phyloP scores from a whole-genome alignment of 2,797 vertebrate species.

The Syndactyla subalaris region DNA sequence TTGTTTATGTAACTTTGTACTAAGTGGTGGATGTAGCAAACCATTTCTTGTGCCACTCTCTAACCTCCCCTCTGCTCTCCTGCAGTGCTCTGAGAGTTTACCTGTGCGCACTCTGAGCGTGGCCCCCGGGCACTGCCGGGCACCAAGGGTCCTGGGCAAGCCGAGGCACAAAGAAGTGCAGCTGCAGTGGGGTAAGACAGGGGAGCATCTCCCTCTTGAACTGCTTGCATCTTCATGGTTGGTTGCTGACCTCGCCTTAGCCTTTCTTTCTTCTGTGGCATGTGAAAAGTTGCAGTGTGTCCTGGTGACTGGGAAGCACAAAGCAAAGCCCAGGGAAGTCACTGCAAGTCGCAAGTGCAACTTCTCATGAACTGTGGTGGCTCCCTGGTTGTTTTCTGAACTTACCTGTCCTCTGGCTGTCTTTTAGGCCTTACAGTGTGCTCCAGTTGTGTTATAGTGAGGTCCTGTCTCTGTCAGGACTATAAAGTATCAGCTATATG shows the following conservation, averaged over 20 bases:
- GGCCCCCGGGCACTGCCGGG: conserved; percentile 90
- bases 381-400: not conserved
- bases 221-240: not conserved
- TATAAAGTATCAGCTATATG: not conserved
- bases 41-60: not conserved
- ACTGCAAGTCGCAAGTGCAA: not conserved
- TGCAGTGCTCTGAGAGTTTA: conserved; percentile 90
- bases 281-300: not conserved
- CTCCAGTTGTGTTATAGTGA: not conserved
- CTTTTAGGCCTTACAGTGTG: not conserved
- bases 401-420: not conserved
- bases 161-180: conserved; percentile 95
- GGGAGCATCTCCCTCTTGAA: not conserved
- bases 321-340: not conserved
- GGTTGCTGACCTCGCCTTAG: not conserved
- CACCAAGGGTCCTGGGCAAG: conserved; percentile 88
- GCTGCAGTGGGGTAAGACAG: conserved; percentile 93
- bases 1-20: not conserved
- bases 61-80: not conserved
- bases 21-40: not conserved
- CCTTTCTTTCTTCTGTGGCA: not conserved
- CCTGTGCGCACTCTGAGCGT: conserved; percentile 88
- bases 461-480: not conserved
- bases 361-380: rapidly evolving
- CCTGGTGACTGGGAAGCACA: not conserved